These are phyloP conservation scores for Coendou prehensilis DNA, from an alignment of 2,797 vertebrate genomes.

Conservation along the genomic window DNA sequence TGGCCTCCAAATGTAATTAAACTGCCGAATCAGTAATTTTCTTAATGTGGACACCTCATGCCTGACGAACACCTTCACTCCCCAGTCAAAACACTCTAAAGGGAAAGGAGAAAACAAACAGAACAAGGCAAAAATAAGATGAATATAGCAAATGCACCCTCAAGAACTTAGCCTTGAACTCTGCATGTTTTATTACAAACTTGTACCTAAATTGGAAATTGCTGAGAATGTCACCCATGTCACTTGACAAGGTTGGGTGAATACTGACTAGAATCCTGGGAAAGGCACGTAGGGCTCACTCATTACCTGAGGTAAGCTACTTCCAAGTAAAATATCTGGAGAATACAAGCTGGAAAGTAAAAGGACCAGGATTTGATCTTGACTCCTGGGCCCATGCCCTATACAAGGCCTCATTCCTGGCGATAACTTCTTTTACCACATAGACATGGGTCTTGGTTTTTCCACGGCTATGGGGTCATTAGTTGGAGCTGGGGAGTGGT, in stretches of 20 bases:
- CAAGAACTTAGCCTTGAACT: neutral
- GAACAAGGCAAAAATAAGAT: neutral
- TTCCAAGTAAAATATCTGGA: neutral
- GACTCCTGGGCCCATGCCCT: neutral
- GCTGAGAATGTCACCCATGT: neutral
- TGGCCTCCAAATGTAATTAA: slow-evolving; percentile 82
- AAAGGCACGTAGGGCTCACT: neutral
- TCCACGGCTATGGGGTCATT: neutral
- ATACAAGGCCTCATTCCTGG: neutral
- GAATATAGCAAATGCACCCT: neutral
- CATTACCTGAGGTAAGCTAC: neutral
- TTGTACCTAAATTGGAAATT: neutral
- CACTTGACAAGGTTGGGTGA: fast-evolving
- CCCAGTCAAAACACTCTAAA: slow-evolving; percentile 70
- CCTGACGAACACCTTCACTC: slow-evolving; percentile 69
- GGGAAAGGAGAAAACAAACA: slow-evolving; percentile 60
- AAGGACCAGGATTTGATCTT: neutral
- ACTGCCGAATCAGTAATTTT: slow-evolving; percentile 81
- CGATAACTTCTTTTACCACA: neutral
- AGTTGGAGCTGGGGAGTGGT: neutral
- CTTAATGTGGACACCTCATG: slow-evolving; percentile 74
- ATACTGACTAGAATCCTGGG: neutral
- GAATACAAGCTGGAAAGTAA: neutral
- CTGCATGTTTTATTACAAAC: neutral
- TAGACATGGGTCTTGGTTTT: neutral